Evolutionary conservation across 2,888 invertebrate genomes (phyloP), one percentile per base, ranked within the genome.

Genomic region (Stegana nigrithorax): DNA sequence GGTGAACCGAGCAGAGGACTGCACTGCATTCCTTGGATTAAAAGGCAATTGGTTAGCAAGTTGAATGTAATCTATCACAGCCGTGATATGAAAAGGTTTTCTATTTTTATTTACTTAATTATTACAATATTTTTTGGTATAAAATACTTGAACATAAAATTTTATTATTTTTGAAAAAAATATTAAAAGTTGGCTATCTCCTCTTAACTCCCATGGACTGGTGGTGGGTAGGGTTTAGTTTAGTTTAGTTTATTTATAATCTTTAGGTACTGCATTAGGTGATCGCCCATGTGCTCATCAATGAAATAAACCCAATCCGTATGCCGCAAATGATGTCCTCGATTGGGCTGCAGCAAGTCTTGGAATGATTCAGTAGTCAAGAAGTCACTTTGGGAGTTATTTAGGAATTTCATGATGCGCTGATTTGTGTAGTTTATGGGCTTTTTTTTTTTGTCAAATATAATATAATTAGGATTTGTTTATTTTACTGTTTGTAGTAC

Each of bases 341-440:
- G 27, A 2, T 55, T 29, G 2, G 67, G 68, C 55, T 78, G 73
- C 12, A 84, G 60, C 61, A 84, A 62, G 63, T 84, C 81, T 45
- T 68, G 73, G 0, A 84, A 64, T 4, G 81, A 78, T 59, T 81
- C 78, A 12, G 70, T 66, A 21, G 69, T 73, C 23, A 75, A 63
- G 1, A 61, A 62, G 29, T 67, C 69, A 8, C 62, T 42, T 12
- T 70, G 73, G 1, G 84, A 82, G 29, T 78, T 69, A 59, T 81
- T 76, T 1, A 85, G 68, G 45, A 84, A 85, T 47, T 73, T 78
- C 71, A 84, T 75, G 53, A 85, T 84, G 8, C 85, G 77, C 59
- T 83, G 82, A 45, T 83, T 84, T 25, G 80, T 84, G 39, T 75
- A 39, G 39, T 39, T 17, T 39, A 39, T 39, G 17, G 12, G 17